Evolutionary conservation across 2,113 vertebrate genomes (phyloP).

Genomic region (Paramormyrops kingsleyae): DNA sequence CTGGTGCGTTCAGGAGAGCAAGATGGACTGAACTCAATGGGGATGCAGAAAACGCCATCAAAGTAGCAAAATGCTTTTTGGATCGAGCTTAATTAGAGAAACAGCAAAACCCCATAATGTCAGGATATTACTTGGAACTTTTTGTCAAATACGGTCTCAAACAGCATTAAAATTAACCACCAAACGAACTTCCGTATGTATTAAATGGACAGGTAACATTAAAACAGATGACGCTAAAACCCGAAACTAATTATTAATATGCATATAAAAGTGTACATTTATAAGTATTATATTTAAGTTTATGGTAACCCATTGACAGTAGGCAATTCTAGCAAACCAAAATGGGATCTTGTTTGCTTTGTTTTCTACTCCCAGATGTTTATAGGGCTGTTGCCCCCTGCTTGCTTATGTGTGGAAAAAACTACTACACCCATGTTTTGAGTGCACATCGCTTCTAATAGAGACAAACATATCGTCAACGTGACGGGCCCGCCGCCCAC

Average conservation of each 20-base stretch:
- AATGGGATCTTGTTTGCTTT: neutral
- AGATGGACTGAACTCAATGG: neutral
- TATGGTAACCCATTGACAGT: neutral
- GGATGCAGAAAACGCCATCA: neutral
- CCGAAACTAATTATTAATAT: neutral
- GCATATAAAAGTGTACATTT: neutral
- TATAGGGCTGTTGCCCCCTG: constrained; percentile 20
- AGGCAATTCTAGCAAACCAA: neutral
- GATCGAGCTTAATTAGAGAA: neutral
- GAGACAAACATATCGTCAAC: constrained; percentile 58
- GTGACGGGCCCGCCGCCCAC: constrained; percentile 42
- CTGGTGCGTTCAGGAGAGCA: constrained; percentile 45
- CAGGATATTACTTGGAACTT: neutral
- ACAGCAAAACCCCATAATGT: neutral
- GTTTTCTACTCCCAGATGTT: neutral
- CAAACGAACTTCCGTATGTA: neutral
- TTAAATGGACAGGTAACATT: neutral
- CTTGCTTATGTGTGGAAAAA: constrained; percentile 52
- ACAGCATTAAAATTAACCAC: neutral
- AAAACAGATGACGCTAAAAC: neutral
- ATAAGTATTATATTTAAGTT: neutral
- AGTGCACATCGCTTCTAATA: constrained; percentile 43
- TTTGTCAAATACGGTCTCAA: neutral
- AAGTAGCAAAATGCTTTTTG: neutral
- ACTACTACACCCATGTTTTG: constrained; percentile 46